Conservation (phyloP, 2,797 vertebrate species). For the Champsocephalus esox region DNA sequence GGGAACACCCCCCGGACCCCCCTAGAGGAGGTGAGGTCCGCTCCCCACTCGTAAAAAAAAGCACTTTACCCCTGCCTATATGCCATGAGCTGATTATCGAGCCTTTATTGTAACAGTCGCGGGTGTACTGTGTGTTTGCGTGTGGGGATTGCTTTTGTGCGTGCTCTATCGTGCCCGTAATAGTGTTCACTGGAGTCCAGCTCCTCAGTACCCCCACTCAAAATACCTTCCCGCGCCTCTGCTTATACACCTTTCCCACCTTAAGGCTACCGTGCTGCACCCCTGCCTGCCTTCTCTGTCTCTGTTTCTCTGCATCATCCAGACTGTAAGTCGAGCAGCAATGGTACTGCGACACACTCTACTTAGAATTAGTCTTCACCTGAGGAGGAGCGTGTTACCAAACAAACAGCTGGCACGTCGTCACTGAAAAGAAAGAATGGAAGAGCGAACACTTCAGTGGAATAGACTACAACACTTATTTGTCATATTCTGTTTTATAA, state of each 20-base stretch:
- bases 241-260: constrained; percentile 21
- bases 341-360: constrained; percentile 54
- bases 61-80: too few relatives aligned
- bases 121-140: too few relatives aligned
- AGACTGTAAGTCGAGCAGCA: constrained; percentile 52
- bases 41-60: too few relatives aligned
- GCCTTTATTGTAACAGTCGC: too few relatives aligned
- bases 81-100: too few relatives aligned
- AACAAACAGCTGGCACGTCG: constrained; percentile 2
- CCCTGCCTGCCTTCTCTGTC: constrained; percentile 4
- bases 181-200: too few relatives aligned
- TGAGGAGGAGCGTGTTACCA: background rate
- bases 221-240: too few relatives aligned
- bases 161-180: too few relatives aligned
- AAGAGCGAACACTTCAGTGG: background rate
- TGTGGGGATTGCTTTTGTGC: too few relatives aligned
- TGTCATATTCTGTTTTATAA: background rate
- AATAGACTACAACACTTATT: constrained; percentile 1
- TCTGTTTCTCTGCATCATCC: constrained; percentile 45
- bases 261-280: constrained; percentile 6
- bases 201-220: too few relatives aligned
- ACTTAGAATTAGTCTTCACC: constrained; percentile 40
- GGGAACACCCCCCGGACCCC: too few relatives aligned
- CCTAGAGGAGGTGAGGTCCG: too few relatives aligned
- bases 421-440: background rate